A percentile compares a stretch with the other conserved stretches of the same genome.
phyloP scores from a whole-genome alignment of 2,797 vertebrate genomes.

The Tiaroga cobitis region DNA sequence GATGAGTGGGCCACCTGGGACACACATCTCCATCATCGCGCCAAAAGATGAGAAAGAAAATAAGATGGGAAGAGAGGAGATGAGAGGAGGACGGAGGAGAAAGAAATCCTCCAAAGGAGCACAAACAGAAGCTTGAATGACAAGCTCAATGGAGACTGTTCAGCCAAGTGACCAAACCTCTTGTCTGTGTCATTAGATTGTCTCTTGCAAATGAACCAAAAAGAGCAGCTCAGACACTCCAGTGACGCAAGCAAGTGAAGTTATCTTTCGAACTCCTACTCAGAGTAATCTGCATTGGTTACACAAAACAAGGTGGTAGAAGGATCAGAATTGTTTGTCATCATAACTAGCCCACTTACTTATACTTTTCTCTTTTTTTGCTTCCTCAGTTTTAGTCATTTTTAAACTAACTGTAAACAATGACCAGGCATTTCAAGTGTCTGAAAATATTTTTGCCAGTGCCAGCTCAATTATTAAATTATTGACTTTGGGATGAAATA shows the following conservation, averaged over 20 bases:
- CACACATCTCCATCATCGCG: conserved; percentile 74
- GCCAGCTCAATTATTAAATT: too few species aligned
- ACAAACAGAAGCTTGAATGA: conserved; percentile 75
- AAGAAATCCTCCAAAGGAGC: conserved; percentile 57
- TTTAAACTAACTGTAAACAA: conserved; percentile 4
- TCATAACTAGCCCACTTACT: not conserved
- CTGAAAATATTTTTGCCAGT: too few species aligned
- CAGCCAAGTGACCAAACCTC: conserved; percentile 48
- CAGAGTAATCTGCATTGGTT: not conserved
- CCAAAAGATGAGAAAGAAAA: conserved; percentile 55
- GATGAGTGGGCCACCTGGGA: conserved; percentile 84
- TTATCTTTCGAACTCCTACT: conserved; percentile 17
- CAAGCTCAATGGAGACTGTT: conserved; percentile 67
- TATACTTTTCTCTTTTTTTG: not conserved
- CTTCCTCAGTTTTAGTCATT: not conserved
- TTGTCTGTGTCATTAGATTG: conserved; percentile 42
- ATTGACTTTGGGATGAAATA: not conserved
- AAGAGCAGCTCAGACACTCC: conserved; percentile 32
- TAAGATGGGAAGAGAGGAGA: conserved; percentile 49
- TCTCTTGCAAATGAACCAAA: conserved; percentile 12
- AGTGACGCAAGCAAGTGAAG: conserved; percentile 7
- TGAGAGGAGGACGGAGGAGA: conserved; percentile 43
- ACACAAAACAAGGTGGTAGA: not conserved
- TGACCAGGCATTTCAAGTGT: not conserved
- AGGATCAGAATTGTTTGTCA: not conserved